Evolutionary conservation across 2,113 vertebrate species (phyloP).

Genomic region (Strix uralensis): DNA sequence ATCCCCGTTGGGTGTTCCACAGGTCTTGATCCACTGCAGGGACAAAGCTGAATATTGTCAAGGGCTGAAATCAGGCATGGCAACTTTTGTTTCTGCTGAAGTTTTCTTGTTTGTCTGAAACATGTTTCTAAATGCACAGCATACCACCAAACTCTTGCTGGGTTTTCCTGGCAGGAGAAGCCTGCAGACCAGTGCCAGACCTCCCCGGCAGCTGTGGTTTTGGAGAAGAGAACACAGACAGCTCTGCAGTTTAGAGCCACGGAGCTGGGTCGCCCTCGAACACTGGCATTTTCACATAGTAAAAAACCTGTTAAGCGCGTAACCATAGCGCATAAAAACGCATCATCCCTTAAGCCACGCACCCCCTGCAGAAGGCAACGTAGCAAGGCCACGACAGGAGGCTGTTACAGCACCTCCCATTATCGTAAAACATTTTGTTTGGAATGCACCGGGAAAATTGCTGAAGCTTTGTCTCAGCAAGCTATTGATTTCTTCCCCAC

Average conservation of each 20-base stretch:
- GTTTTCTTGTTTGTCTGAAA: neutral
- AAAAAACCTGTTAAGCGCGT: neutral
- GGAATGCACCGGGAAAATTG: neutral
- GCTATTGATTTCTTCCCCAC: neutral
- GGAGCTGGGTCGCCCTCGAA: neutral
- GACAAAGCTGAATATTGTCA: neutral
- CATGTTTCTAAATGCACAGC: neutral
- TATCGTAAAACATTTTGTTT: neutral
- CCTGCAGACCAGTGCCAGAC: conserved; percentile 23
- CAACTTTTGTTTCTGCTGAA: neutral
- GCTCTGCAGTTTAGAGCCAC: neutral
- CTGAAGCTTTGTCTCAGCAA: neutral
- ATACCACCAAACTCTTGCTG: neutral
- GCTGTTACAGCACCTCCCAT: neutral
- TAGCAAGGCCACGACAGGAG: neutral
- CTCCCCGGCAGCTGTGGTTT: conserved; percentile 42
- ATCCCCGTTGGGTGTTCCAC: neutral
- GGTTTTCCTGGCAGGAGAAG: neutral
- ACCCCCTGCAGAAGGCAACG: neutral
- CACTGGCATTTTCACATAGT: neutral
- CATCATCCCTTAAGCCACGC: neutral
- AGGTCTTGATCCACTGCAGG: neutral
- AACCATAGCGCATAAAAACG: rapidly evolving
- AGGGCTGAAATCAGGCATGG: neutral
- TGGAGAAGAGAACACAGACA: neutral